phyloP scores from a whole-genome alignment of 2,888 invertebrate genomes.

The Harmothoe impar region DNA sequence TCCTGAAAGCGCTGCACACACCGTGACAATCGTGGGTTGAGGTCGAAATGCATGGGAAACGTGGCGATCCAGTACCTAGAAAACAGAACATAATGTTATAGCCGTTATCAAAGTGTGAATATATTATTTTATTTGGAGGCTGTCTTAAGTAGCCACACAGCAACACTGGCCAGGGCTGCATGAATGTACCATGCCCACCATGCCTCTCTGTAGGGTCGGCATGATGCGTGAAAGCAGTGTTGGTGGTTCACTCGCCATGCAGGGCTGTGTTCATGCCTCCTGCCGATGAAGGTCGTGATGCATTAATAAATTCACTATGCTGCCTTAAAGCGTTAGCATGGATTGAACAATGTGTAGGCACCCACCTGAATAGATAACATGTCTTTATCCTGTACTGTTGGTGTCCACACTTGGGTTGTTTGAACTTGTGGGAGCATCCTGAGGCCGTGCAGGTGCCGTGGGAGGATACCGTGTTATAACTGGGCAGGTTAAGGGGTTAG shows the following conservation, averaged over 20 bases:
- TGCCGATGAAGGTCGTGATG: too few species aligned
- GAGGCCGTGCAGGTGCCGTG: constrained; percentile 30
- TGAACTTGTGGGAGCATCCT: constrained; percentile 46
- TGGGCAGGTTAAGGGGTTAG: background rate
- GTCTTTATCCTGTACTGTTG: constrained; percentile 72
- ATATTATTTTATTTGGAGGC: background rate
- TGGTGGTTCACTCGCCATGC: too few species aligned
- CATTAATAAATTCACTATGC: too few species aligned
- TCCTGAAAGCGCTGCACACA: constrained; percentile 83
- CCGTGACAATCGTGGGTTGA: constrained; percentile 83
- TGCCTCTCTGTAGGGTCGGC: too few species aligned
- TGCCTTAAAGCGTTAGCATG: too few species aligned
- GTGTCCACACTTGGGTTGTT: constrained; percentile 43
- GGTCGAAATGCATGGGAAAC: constrained; percentile 86
- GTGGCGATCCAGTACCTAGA: constrained; percentile 85
- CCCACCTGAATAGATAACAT: constrained; percentile 80
- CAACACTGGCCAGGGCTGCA: too few species aligned
- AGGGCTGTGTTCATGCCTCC: too few species aligned
- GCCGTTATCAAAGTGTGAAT: background rate
- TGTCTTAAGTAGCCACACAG: too few species aligned
- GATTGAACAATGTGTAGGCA: too few species aligned
- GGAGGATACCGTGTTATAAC: constrained; percentile 36
- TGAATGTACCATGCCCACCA: too few species aligned
- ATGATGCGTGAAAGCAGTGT: too few species aligned
- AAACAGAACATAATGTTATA: too few species aligned